Percentiles rank a stretch among this genome's conserved stretches.
Conservation (phyloP, 2,113 vertebrate species). For the Trinectes maculatus region DNA sequence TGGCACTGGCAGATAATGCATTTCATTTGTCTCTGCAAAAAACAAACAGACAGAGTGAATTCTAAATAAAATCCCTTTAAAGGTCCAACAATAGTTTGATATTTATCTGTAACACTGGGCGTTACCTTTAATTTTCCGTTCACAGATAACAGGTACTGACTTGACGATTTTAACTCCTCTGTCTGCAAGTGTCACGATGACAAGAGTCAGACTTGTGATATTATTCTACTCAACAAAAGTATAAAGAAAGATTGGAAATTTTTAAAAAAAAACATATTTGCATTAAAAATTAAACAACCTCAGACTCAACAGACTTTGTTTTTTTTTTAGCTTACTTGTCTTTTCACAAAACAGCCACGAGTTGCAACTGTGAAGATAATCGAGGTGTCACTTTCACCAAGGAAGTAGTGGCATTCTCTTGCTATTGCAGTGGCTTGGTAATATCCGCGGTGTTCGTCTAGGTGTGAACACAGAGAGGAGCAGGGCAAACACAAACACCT, state of each 20-base stretch:
- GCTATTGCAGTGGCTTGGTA: conserved; percentile 39
- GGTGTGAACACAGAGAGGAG: background rate
- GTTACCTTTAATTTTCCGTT: conserved; percentile 27
- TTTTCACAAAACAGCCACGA: conserved; percentile 60
- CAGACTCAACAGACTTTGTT: background rate
- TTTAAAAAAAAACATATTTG: background rate
- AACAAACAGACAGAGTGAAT: background rate
- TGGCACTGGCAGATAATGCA: background rate
- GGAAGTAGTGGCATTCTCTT: conserved; percentile 44
- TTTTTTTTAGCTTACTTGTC: conserved; percentile 37
- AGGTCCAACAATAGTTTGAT: background rate
- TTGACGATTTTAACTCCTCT: conserved; percentile 23
- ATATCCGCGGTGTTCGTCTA: conserved; percentile 40
- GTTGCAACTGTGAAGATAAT: conserved; percentile 32
- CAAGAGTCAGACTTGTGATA: conserved; percentile 32
- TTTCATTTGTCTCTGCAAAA: conserved; percentile 30
- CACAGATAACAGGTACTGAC: conserved; percentile 39
- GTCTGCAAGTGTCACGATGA: conserved; percentile 29
- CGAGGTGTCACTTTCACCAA: conserved; percentile 39
- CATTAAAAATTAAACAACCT: background rate
- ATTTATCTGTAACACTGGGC: background rate
- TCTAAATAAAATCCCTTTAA: background rate
- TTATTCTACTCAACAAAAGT: conserved; percentile 17
- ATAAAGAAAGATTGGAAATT: background rate
- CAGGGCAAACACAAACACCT: background rate